These are phyloP conservation scores for Volucella bombylans DNA, from an alignment of 2,888 invertebrate genomes.

Conservation along the genomic window DNA sequence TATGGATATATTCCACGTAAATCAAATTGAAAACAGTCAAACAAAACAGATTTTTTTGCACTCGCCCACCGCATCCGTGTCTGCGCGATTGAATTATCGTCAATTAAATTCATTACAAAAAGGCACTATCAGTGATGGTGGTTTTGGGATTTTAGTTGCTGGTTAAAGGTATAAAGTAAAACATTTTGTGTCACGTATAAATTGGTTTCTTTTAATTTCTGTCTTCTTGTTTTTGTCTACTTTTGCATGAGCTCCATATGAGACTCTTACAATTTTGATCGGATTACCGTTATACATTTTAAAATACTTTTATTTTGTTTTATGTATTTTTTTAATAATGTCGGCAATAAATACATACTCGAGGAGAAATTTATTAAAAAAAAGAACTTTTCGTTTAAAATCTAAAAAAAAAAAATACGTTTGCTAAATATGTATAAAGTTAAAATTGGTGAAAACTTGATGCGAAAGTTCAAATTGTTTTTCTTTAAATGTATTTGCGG, in stretches of 20 bases:
- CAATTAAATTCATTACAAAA: too few species aligned
- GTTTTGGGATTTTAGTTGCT: too few species aligned
- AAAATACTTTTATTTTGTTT: constrained; percentile 20
- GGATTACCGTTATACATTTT: constrained; percentile 45
- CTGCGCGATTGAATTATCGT: too few species aligned
- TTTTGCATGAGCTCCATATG: constrained; percentile 57
- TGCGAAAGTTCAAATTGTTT: constrained; percentile 41
- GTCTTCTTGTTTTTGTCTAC: constrained; percentile 67
- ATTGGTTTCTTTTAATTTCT: constrained; percentile 61
- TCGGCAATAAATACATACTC: constrained; percentile 57
- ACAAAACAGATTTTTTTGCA: too few species aligned
- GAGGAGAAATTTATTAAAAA: constrained; percentile 31
- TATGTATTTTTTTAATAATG: constrained; percentile 45
- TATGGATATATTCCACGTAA: too few species aligned
- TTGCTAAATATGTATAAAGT: constrained; percentile 59
- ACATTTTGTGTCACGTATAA: constrained; percentile 51
- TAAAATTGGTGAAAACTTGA: constrained; percentile 61
- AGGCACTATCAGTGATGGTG: too few species aligned
- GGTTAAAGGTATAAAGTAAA: too few species aligned
- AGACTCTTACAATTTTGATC: constrained; percentile 60
- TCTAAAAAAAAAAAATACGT: constrained; percentile 60
- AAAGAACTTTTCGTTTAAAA: constrained; percentile 21
- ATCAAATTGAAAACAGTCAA: too few species aligned
- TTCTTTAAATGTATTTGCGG: constrained; percentile 1
- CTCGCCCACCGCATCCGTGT: too few species aligned